These are phyloP conservation scores for Thymelicus lineola DNA, from an alignment of 2,888 invertebrate genomes.

Conservation along the genomic window DNA sequence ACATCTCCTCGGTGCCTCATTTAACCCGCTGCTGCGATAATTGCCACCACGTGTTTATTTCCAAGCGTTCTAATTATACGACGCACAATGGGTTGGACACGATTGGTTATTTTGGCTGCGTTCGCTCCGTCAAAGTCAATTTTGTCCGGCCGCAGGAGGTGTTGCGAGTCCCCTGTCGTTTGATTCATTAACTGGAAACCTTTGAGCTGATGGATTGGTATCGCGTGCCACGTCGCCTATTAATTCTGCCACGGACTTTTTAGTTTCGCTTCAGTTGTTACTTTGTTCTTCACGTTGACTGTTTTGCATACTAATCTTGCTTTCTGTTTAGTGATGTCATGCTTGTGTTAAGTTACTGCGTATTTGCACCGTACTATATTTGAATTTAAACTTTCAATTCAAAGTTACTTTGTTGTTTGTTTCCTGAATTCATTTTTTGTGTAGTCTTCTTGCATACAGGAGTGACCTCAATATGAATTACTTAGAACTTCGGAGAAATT, in stretches of 20 bases:
- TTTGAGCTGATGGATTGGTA: constrained; percentile 79
- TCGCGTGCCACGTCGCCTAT: constrained; percentile 64
- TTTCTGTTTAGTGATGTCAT: constrained; percentile 31
- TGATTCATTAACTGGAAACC: constrained; percentile 79
- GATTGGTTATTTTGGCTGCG: constrained; percentile 79
- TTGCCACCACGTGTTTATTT: constrained; percentile 85
- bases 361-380: constrained; percentile 3
- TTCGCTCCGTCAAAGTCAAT: constrained; percentile 80
- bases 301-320: constrained; percentile 36
- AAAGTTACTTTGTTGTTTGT: not conserved
- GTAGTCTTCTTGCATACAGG: constrained; percentile 4
- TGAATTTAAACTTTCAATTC: not conserved
- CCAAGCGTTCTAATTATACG: constrained; percentile 80
- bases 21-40: constrained; percentile 83
- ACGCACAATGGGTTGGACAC: constrained; percentile 83
- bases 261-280: constrained; percentile 51
- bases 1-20: constrained; percentile 80
- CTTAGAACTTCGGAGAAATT: constrained; percentile 22
- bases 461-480: constrained; percentile 25
- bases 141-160: constrained; percentile 78
- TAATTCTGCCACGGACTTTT: constrained; percentile 63
- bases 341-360: constrained; percentile 9
- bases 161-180: constrained; percentile 79
- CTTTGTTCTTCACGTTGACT: constrained; percentile 40
- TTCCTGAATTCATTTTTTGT: constrained; percentile 4